Conservation (phyloP, 1,140 invertebrate genomes). For the Drosophila orena region DNA sequence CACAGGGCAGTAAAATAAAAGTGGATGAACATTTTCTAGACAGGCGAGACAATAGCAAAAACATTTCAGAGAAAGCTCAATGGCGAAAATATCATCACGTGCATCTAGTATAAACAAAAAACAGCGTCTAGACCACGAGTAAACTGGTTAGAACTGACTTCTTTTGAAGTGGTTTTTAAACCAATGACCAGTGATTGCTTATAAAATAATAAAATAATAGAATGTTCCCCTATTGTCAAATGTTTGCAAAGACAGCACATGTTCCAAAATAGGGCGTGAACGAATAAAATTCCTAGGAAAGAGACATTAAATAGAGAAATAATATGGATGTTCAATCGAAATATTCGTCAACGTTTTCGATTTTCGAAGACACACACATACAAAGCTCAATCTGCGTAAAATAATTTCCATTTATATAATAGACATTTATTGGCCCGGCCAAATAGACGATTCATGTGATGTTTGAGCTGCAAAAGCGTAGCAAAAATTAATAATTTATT, state of each 20-base stretch:
- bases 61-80: constrained; percentile 51
- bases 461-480: constrained; percentile 52
- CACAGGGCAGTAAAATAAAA: constrained; percentile 4
- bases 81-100: constrained; percentile 55
- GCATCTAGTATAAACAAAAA: constrained; percentile 49
- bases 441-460: constrained; percentile 74
- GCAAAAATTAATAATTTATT: constrained; percentile 79
- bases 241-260: not conserved
- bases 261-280: constrained; percentile 17
- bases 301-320: constrained; percentile 34
- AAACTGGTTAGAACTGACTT: constrained; percentile 32
- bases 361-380: not conserved
- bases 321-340: constrained; percentile 31
- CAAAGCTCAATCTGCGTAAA: constrained; percentile 36
- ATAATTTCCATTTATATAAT: constrained; percentile 59
- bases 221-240: not conserved
- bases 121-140: constrained; percentile 20
- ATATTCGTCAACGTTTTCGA: constrained; percentile 11
- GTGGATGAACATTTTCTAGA: constrained; percentile 35
- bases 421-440: constrained; percentile 52
- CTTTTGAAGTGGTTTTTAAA: constrained; percentile 12
- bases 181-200: constrained; percentile 8
- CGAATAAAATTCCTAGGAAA: constrained; percentile 2
- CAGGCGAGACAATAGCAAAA: constrained; percentile 54
- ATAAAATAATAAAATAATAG: too few relatives aligned